phyloP scores from a whole-genome alignment of 2,888 invertebrate species.

The Vanessa cardui region DNA sequence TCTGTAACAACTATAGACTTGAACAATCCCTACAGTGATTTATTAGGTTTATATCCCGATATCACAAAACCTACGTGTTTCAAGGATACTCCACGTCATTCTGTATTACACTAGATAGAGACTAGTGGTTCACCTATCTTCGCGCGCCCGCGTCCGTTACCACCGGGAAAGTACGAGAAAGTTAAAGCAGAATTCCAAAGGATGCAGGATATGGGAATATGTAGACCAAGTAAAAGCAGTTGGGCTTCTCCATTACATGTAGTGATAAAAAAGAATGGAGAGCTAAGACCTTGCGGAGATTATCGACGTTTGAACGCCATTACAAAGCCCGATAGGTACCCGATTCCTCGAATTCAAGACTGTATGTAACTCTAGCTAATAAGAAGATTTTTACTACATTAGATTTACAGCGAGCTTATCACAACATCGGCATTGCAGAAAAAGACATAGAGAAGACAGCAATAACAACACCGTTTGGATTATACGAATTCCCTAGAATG shows the following conservation, averaged over 20 bases:
- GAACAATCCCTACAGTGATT: too few species aligned
- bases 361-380: too few species aligned
- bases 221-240: slow-evolving; percentile 7
- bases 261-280: slow-evolving; percentile 32
- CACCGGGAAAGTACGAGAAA: too few species aligned
- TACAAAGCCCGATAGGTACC: too few species aligned
- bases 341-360: too few species aligned
- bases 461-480: slow-evolving; percentile 16
- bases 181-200: too few species aligned
- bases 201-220: slow-evolving; percentile 4
- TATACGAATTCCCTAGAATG: slow-evolving; percentile 47
- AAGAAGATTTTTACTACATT: too few species aligned
- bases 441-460: not conserved
- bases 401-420: slow-evolving; percentile 1
- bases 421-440: not conserved
- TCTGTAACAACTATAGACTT: too few species aligned
- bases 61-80: slow-evolving; percentile 17
- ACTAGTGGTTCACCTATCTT: not conserved
- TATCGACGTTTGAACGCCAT: slow-evolving; percentile 53
- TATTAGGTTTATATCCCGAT: too few species aligned
- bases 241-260: slow-evolving; percentile 20
- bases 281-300: slow-evolving; percentile 54
- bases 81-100: slow-evolving; percentile 13
- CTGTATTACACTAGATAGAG: slow-evolving; percentile 14
- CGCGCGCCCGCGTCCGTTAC: too few species aligned